A percentile compares a stretch with the other conserved stretches of the same genome.
phyloP scores from a whole-genome alignment of 2,888 invertebrate species.

The Hemaris fuciformis region DNA sequence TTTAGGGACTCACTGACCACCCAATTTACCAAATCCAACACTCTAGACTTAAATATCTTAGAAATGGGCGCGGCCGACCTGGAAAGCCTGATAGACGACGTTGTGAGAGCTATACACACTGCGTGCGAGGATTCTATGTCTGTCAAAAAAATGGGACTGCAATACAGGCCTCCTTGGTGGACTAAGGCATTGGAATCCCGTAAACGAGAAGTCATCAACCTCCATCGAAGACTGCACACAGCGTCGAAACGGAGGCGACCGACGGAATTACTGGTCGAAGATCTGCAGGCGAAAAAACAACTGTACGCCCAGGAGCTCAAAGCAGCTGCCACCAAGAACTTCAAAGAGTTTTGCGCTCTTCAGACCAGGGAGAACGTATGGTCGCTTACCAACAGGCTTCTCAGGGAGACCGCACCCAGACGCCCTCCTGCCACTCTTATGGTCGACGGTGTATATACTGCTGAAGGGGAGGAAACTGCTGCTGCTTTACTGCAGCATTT shows the following conservation, averaged over 20 bases:
- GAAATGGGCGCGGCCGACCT: not conserved
- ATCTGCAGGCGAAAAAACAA: not conserved
- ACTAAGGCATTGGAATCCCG: not conserved
- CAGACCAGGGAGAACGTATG: conserved; percentile 29
- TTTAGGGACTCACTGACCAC: not conserved
- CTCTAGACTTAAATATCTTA: not conserved
- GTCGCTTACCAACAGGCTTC: conserved; percentile 25
- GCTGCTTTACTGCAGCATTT: conserved; percentile 16
- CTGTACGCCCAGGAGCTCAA: conserved; percentile 17
- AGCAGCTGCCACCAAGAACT: conserved; percentile 17
- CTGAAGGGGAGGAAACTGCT: conserved; percentile 16
- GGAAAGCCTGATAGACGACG: not conserved
- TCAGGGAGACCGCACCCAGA: conserved; percentile 15
- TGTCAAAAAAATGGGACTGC: not conserved
- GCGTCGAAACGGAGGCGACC: not conserved
- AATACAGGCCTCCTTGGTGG: conserved; percentile 9
- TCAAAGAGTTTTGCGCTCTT: conserved; percentile 25
- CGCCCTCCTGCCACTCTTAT: conserved; percentile 23
- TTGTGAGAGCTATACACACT: not conserved
- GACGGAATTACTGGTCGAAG: not conserved
- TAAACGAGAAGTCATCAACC: not conserved
- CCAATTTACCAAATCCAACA: not conserved
- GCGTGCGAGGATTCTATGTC: not conserved
- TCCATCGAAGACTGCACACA: conserved; percentile 12
- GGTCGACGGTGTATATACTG: conserved; percentile 15